Evolutionary conservation across 2,888 invertebrate genomes (phyloP).

Genomic region (Mythimna loreyi): DNA sequence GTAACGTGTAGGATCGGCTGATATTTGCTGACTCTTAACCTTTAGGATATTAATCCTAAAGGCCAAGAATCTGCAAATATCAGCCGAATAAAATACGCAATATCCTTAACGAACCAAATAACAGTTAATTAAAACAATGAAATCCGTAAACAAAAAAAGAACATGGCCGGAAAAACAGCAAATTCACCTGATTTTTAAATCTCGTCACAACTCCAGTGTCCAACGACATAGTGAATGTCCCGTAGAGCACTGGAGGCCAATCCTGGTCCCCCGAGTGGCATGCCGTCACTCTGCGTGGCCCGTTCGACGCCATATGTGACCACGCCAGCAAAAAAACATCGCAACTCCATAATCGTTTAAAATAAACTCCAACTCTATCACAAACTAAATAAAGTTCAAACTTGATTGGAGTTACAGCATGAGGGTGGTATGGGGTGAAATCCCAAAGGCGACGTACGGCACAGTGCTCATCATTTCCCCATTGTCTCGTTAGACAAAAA

Average conservation of each 20-base stretch:
- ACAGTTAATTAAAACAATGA: neutral
- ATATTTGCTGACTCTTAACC: no score
- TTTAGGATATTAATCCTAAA: no score
- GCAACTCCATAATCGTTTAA: slow-evolving; percentile 65
- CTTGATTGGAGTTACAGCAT: slow-evolving; percentile 64
- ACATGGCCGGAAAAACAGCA: slow-evolving; percentile 27
- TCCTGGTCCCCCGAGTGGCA: slow-evolving; percentile 86
- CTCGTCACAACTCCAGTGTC: slow-evolving; percentile 74
- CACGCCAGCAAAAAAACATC: slow-evolving; percentile 72
- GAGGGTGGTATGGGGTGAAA: slow-evolving; percentile 86
- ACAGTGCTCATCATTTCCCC: slow-evolving; percentile 90
- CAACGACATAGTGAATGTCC: slow-evolving; percentile 82
- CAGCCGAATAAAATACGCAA: neutral
- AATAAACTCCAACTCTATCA: slow-evolving; percentile 74
- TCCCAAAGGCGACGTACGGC: slow-evolving; percentile 88
- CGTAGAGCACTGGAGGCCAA: slow-evolving; percentile 83
- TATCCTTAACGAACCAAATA: neutral
- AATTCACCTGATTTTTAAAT: slow-evolving; percentile 70
- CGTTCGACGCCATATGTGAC: slow-evolving; percentile 90
- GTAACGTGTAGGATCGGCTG: no score
- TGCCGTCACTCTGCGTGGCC: slow-evolving; percentile 88
- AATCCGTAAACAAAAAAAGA: neutral
- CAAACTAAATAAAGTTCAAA: slow-evolving; percentile 73
- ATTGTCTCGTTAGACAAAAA: slow-evolving; percentile 91
- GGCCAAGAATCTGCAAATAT: neutral